Conservation (phyloP, 2,797 vertebrate species). For the Rhinoraja longicauda region DNA sequence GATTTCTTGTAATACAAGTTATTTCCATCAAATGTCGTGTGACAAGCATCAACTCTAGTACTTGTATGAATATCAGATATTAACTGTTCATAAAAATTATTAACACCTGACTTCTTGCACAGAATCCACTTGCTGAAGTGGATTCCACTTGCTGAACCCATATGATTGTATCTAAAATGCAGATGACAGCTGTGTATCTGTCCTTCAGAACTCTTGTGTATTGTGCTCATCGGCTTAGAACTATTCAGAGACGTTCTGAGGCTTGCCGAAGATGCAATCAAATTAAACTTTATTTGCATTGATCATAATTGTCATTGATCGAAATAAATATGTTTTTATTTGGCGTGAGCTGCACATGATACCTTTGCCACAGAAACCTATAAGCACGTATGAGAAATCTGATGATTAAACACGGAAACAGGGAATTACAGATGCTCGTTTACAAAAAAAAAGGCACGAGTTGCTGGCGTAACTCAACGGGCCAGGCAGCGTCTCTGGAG, state of each 20-base stretch:
- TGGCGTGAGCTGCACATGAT: neutral
- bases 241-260: neutral
- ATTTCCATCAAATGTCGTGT: neutral
- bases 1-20: neutral
- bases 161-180: neutral
- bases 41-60: neutral
- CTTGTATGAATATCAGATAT: neutral
- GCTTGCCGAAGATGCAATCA: neutral
- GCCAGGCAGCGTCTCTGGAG: too few species aligned
- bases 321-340: neutral
- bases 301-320: neutral
- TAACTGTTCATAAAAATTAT: neutral
- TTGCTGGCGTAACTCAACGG: too few species aligned
- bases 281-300: neutral
- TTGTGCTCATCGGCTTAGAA: neutral
- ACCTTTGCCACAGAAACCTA: too few species aligned
- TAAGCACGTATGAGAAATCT: neutral
- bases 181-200: neutral
- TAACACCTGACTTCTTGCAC: neutral
- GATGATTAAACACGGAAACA: neutral
- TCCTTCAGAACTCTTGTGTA: too few species aligned
- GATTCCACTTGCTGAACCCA: neutral
- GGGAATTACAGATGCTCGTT: too few species aligned
- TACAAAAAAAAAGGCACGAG: too few species aligned
- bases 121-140: neutral